Conservation (phyloP, 2,113 vertebrate genomes). For the Melanostigma gelatinosum region DNA sequence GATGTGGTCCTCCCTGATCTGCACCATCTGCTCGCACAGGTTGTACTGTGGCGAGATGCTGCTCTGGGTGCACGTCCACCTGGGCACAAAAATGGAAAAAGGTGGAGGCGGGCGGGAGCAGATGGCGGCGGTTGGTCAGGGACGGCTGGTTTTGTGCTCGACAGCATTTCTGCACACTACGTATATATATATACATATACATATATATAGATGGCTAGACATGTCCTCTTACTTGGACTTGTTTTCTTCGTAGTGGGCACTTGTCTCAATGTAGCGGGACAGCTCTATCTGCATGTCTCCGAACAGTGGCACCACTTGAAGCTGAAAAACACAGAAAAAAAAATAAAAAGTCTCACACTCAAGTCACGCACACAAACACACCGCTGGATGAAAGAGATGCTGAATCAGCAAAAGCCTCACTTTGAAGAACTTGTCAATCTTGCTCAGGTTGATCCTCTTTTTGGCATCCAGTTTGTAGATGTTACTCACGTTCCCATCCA, state of each 20-base stretch:
- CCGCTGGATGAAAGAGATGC: background rate
- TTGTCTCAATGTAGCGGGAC: constrained; percentile 99
- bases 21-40: constrained; percentile 99
- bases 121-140: background rate
- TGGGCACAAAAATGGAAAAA: constrained; percentile 65
- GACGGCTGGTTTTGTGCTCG: background rate
- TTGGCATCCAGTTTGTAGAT: constrained; percentile 99
- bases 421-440: constrained; percentile 99
- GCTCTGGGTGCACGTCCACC: constrained; percentile 99
- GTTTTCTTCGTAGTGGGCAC: constrained; percentile 99
- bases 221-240: constrained; percentile 94
- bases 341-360: background rate
- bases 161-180: background rate
- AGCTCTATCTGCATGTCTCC: constrained; percentile 99
- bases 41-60: constrained; percentile 99
- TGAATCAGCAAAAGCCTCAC: constrained; percentile 72
- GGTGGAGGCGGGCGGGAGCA: background rate
- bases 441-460: constrained; percentile 99
- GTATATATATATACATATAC: too few relatives aligned
- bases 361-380: background rate
- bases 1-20: constrained; percentile 99
- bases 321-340: constrained; percentile 82
- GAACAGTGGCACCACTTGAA: constrained; percentile 98
- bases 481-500: constrained; percentile 99
- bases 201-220: too few relatives aligned